phyloP scores from a whole-genome alignment of 2,113 vertebrate species.

The Hippocampus mohnikei region DNA sequence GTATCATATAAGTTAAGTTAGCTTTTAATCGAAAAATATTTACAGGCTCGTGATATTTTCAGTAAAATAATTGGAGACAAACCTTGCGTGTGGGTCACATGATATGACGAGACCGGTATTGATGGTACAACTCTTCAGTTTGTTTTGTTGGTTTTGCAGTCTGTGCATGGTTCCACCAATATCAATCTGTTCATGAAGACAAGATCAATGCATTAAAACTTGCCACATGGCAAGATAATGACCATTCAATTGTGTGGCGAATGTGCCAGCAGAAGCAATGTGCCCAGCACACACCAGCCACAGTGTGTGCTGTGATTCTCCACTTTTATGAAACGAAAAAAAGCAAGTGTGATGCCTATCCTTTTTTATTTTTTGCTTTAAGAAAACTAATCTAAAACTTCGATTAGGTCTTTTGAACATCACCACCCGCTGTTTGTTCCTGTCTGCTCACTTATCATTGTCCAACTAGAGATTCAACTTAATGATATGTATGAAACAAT shows the following conservation, averaged over 20 bases:
- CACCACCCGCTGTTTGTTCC: slow-evolving; percentile 8
- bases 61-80: neutral
- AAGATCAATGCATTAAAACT: slow-evolving; percentile 3
- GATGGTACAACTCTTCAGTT: slow-evolving; percentile 58
- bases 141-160: slow-evolving; percentile 46
- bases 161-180: slow-evolving; percentile 22
- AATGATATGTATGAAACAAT: slow-evolving; percentile 71
- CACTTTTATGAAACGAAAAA: slow-evolving; percentile 23
- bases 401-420: neutral
- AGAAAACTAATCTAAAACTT: neutral
- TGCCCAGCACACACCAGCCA: slow-evolving; percentile 43
- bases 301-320: slow-evolving; percentile 42
- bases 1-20: neutral
- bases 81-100: slow-evolving; percentile 42
- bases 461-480: slow-evolving; percentile 54
- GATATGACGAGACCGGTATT: slow-evolving; percentile 39
- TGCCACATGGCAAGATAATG: slow-evolving; percentile 6
- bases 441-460: slow-evolving; percentile 45
- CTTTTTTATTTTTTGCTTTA: slow-evolving; percentile 6
- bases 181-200: slow-evolving; percentile 19
- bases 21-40: neutral
- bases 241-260: slow-evolving; percentile 22
- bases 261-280: slow-evolving; percentile 27
- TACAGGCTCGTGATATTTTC: neutral
- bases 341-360: slow-evolving; percentile 1